Percentiles rank a stretch among this genome's conserved stretches.
Evolutionary conservation across 2,113 vertebrate species (phyloP).

Genomic region (Thamnaconus septentrionalis): DNA sequence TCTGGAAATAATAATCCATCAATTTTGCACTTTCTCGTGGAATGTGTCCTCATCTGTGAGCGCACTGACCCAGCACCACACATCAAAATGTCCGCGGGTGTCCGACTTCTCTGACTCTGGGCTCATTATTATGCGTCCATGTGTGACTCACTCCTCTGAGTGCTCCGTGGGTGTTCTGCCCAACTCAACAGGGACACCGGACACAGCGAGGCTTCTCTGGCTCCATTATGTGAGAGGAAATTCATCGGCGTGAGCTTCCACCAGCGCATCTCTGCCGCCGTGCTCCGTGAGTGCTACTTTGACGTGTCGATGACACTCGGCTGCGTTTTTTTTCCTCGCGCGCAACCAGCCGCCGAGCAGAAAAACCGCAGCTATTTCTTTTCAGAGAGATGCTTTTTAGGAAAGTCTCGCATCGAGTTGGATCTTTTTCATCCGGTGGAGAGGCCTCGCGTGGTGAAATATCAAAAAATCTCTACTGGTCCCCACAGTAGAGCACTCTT

Average conservation of each 20-base stretch:
- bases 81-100: neutral
- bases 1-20: too few relatives aligned
- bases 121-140: slow-evolving; percentile 32
- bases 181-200: slow-evolving; percentile 22
- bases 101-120: slow-evolving; percentile 12
- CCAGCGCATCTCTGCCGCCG: slow-evolving; percentile 9
- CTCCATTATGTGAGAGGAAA: slow-evolving; percentile 34
- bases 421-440: too few relatives aligned
- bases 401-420: neutral
- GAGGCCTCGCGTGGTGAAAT: too few relatives aligned
- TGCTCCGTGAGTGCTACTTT: slow-evolving; percentile 41
- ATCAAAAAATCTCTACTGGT: too few relatives aligned
- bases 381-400: neutral
- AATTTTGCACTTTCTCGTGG: too few relatives aligned
- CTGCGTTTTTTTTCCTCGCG: neutral
- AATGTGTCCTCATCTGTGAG: neutral
- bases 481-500: too few relatives aligned
- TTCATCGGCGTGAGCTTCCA: slow-evolving; percentile 11
- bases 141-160: slow-evolving; percentile 44
- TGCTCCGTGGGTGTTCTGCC: slow-evolving; percentile 38
- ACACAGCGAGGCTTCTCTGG: slow-evolving; percentile 30
- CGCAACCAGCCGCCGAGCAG: neutral
- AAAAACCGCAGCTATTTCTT: slow-evolving; percentile 6
- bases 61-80: neutral
- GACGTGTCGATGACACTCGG: slow-evolving; percentile 24